Base-by-base conservation (phyloP, 2,113 vertebrate species). In the Aspidoscelis tigris region DNA sequence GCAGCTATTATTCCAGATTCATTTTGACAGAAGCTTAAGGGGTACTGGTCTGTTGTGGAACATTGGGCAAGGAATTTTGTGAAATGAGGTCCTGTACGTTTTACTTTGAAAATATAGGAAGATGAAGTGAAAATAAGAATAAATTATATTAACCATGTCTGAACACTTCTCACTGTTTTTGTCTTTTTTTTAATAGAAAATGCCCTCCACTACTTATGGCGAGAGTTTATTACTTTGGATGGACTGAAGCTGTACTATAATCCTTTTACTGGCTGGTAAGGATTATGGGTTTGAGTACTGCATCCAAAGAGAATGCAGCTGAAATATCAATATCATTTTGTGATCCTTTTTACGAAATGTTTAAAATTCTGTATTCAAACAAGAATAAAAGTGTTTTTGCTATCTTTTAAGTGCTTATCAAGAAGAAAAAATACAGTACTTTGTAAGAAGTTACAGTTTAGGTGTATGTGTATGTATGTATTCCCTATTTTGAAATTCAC, bases 251-350 rank as follows among this genome's bases (percentile, higher is more conserved):
- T 99, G 81, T 99, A 97, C 94, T 99, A 98, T 93, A 99, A 99
- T 92, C 98, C 98, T 1, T 98, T 98, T 68, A 99, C 97, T 68
- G 98, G 98, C 95, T 97, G 98, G 99, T 99, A 96, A 81, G 98
- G 91, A 88, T 87, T 90, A 77, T 26, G 20, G 55, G 66, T 73
- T 53, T 84, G 43, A 80, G 14, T 85, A 12, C 22, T 87, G n/a
- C 7, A 83, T n/a, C 26, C 70, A 78, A 86, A 88, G 8, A 87
- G 80, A 2, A 21, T 76, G 1, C 55, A 14, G 39, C 65, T 79
- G 10, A 65, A 50, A 16, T 11, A 66, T 8, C 65, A 64, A 66
- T 66, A 33, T 43, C 10, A 50, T 5, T 76, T 66, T 3, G 76
- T 10, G 18, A 39, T 18, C 24, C 16, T 50, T 22, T 82, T 44